Evolutionary conservation across 1,140 invertebrate genomes (phyloP).

Genomic region (Odontomachus brunneus): DNA sequence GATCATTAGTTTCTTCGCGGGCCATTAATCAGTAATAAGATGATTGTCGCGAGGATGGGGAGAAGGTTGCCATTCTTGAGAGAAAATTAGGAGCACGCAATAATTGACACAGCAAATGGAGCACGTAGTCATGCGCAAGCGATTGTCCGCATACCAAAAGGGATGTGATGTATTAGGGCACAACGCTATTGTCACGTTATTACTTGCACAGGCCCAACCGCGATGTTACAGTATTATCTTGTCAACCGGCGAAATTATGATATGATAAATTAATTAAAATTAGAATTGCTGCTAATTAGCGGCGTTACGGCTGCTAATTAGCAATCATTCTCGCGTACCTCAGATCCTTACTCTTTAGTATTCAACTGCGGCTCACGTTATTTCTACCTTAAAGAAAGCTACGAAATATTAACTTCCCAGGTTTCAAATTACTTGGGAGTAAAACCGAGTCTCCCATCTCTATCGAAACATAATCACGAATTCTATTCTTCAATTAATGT

Average conservation of each 20-base stretch:
- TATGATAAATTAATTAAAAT: constrained; percentile 63
- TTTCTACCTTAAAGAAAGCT: neutral
- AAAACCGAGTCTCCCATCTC: too few relatives aligned
- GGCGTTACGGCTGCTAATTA: neutral
- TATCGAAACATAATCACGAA: too few relatives aligned
- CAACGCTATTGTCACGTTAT: constrained; percentile 62
- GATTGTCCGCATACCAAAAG: constrained; percentile 44
- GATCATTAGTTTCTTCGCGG: too few relatives aligned
- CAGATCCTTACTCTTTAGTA: constrained; percentile 14
- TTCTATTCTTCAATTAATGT: too few relatives aligned
- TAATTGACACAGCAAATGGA: constrained; percentile 52
- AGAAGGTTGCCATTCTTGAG: neutral
- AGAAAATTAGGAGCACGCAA: constrained; percentile 1
- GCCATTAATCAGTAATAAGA: neutral
- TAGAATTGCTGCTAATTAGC: constrained; percentile 44
- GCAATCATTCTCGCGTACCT: too few relatives aligned
- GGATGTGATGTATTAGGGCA: constrained; percentile 54
- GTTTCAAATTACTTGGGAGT: neutral
- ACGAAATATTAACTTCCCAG: neutral
- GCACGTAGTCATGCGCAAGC: constrained; percentile 34
- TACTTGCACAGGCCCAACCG: constrained; percentile 31
- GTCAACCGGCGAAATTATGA: constrained; percentile 53
- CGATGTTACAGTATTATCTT: constrained; percentile 40
- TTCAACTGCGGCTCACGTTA: neutral
- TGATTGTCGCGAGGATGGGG: neutral